Evolutionary conservation across 2,797 vertebrate genomes (phyloP), one percentile per base, ranked within the genome.

Genomic region (Phaenicophaeus curvirostris): DNA sequence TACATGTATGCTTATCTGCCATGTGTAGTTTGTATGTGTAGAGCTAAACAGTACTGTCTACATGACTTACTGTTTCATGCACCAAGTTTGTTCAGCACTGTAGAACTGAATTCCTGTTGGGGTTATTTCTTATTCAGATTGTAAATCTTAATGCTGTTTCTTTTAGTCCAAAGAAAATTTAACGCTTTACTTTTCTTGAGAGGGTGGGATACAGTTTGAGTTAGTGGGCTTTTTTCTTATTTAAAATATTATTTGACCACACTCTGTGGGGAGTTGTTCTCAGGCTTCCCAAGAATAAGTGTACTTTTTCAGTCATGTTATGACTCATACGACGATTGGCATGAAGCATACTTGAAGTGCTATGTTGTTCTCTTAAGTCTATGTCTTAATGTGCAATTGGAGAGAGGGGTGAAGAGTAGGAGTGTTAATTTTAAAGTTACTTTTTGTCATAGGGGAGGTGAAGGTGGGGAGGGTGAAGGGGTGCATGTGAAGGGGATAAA

Each of bases 81-180:
- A 41, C 95, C 85, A 85, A 77, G 95, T 97, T 95, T 92, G 96
- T 97, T 95, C 93, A 96, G 92, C 95, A 96, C 96, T 97, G 95
- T 97, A 96, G 97, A 97, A 96, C 96, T 93, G 78, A 90, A 85
- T 95, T 95, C 71, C 81, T 96, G 17, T 95, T 96, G 89, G 94
- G 96, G 89, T 92, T 95, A 96, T 96, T 97, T 97, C 94, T 97
- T 97, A 96, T 96, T 97, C 87, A 96, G 89, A 94, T 95, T 92
- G 65, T 91, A 90, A 96, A 96, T 97, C 91, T 96, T 96, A 95
- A 96, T 89, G 95, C 94, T 96, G 95, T 98, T 98, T 97, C 95
- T 98, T 98, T 98, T 97, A 98, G 96, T 98, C 98, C 98, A 98
- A 99, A 98, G 98, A 98, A 97, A 97, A 97, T 95, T 95, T 97